These are phyloP conservation scores for Calidris pugnax DNA, from an alignment of 2,113 vertebrate species.

Conservation along the genomic window DNA sequence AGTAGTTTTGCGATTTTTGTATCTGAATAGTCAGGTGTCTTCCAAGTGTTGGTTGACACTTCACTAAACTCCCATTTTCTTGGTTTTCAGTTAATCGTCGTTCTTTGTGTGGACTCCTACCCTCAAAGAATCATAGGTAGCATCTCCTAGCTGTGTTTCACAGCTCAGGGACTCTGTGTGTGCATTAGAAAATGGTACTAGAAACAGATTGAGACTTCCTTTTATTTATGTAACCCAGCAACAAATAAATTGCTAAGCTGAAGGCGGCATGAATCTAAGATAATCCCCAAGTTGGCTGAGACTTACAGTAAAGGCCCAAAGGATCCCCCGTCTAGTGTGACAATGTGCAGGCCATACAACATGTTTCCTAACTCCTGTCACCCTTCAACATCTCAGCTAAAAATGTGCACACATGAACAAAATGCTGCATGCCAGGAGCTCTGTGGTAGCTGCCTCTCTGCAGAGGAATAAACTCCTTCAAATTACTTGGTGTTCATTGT, in stretches of 20 bases:
- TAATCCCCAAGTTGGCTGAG: neutral
- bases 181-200: neutral
- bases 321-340: neutral
- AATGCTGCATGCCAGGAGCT: neutral
- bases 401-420: neutral
- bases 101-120: neutral
- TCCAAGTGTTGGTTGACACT: neutral
- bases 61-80: neutral
- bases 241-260: neutral
- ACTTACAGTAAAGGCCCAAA: neutral
- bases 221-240: neutral
- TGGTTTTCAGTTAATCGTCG: neutral
- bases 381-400: neutral
- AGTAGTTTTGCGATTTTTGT: neutral
- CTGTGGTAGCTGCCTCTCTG: neutral
- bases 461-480: neutral
- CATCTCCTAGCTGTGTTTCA: neutral
- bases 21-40: neutral
- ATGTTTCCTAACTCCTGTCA: neutral
- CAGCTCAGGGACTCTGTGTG: neutral
- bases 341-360: neutral
- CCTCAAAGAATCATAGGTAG: neutral
- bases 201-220: neutral
- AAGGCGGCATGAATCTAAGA: neutral
- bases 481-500: neutral